Base-by-base conservation (phyloP, 2,888 invertebrate genomes). In the Drosophila leonis region DNA sequence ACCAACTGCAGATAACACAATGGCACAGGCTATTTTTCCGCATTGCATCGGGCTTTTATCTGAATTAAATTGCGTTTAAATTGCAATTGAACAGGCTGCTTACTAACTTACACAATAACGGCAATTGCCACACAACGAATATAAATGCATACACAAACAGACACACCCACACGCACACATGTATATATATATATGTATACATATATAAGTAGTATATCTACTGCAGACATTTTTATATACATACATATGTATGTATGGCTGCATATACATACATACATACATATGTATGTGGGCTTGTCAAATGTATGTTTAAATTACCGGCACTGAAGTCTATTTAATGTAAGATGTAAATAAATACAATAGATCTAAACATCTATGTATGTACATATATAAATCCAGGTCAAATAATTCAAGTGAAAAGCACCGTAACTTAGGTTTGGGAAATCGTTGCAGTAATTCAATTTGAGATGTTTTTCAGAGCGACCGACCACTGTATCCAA, bases 61-160 rank as follows among this genome's bases (percentile, higher is more conserved):
- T 64, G 59, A 76, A 78, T 78, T 72, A 44, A 48, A 31, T 39
- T 29, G 59, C 57, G 24, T 39, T 56, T 56, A n/a, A 51, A 41
- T 61, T 64, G 39, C 48, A 41, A 12, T 59, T 31, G 20, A 39
- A 42, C 41, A 35, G 29, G 35, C 29, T 49, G 39, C 1, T 27
- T 51, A 35, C 31, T 18, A 39, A 4, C 12, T 7, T 42, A 15
- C 4, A n/a, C 41, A 49, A 54, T 59, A 72, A 62, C 54, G 18
- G 9, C 35, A 78, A 73, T 57, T 68, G 41, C 7, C n/a, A n/a
- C n/a, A 24, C 15, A 54, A 52, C 37, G 9, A 27, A 49, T 33
- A 18, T 18, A 33, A 49, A 18, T 29, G 12, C 27, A 9, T 15
- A 24, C 15, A 29, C 8, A 27, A 15, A 13, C 18, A 15, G n/a